These are phyloP conservation scores for Ophthalmolycus amberensis DNA, from an alignment of 2,113 vertebrate species.

Conservation along the genomic window DNA sequence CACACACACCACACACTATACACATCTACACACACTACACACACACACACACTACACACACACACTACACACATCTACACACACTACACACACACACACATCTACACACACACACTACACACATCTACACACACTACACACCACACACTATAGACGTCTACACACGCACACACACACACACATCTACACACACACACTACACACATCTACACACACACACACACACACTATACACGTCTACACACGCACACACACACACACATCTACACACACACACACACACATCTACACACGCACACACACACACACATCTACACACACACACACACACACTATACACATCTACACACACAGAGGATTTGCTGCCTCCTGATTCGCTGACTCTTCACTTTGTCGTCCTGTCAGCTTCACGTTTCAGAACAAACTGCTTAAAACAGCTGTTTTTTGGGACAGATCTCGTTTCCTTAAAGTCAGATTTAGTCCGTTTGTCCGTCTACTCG, in stretches of 20 bases:
- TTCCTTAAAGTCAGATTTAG: constrained; percentile 39
- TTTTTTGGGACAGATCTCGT: constrained; percentile 38
- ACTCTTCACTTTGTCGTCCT: constrained; percentile 64
- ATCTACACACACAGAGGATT: constrained; percentile 16
- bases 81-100: no score
- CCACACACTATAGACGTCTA: no score
- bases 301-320: background rate
- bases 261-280: constrained; percentile 7
- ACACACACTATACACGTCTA: no score
- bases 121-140: no score
- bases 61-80: no score
- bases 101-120: no score
- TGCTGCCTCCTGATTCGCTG: constrained; percentile 59
- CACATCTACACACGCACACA: background rate
- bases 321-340: background rate
- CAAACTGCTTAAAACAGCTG: constrained; percentile 67
- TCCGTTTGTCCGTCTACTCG: background rate
- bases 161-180: no score
- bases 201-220: no score
- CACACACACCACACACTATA: background rate
- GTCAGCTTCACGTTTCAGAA: constrained; percentile 68
- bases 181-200: no score
- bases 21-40: constrained; percentile 23
- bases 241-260: no score
- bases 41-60: constrained; percentile 1